Percentiles rank a stretch among this genome's conserved stretches.
Conservation (phyloP, 2,113 vertebrate species). For the Drymodes brunneopygia region DNA sequence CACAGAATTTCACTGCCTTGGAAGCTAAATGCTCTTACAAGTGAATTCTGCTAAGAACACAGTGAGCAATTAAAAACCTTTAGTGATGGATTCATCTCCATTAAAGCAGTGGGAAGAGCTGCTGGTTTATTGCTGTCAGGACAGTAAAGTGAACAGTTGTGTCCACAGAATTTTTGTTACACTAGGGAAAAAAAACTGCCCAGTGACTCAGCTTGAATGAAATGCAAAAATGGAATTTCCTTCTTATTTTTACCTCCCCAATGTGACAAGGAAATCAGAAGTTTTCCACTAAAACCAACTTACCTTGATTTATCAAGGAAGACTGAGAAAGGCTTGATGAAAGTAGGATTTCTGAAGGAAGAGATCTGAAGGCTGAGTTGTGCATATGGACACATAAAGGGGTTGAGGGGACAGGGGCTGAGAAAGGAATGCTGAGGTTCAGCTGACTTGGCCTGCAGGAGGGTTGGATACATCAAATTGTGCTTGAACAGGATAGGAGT, state of each 20-base stretch:
- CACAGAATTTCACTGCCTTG: background rate
- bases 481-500: background rate
- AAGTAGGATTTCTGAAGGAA: conserved; percentile 33
- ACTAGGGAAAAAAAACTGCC: background rate
- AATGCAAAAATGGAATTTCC: background rate
- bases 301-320: background rate
- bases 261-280: background rate
- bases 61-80: background rate
- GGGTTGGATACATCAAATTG: rapidly evolving
- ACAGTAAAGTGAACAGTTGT: background rate
- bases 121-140: background rate
- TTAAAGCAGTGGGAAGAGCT: background rate
- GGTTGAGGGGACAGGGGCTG: background rate
- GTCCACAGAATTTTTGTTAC: background rate
- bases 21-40: background rate
- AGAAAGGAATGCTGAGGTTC: background rate
- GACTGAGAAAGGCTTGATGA: conserved; percentile 1
- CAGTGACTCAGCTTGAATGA: background rate
- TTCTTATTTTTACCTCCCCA: background rate
- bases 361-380: conserved; percentile 5
- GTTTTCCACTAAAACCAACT: background rate
- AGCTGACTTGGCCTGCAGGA: background rate
- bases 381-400: background rate
- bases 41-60: background rate
- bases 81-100: background rate